Base-by-base conservation (phyloP, 2,888 invertebrate genomes). In the Aspidiotus destructor region DNA sequence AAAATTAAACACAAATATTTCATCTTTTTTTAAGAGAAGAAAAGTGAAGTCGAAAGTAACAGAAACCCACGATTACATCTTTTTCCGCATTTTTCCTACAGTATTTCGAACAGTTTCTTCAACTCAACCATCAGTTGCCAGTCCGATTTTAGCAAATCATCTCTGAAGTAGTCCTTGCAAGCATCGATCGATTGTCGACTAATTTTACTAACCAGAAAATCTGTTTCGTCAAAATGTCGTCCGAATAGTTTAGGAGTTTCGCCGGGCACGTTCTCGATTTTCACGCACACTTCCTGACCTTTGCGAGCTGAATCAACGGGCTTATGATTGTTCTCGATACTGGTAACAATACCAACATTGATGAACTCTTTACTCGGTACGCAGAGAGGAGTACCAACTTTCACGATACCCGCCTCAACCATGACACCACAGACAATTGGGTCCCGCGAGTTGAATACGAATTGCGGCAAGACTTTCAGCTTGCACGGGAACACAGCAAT, bases 401-500 rank as follows among this genome's bases (percentile, higher is more conserved):
- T 95, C 58, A 99, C 82, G 70, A 96, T 85, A 54, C 99, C 99
- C 40, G 90, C 93, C 77, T 99, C 98, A 0, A 99, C 85, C 80
- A 89, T 89, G 1, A 99, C 92, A 57, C 99, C 99, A 75, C 90
- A 84, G 28, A 99, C 93, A 77, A 99, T 99, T 9, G 99, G 99
- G 81, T 99, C 97, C 70, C 99, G 85, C 9, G 94, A 92, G 80
- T 99, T 99, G 84, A 99, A 99, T 76, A 99, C 86, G 80, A 87
- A 96, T 80, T 98, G 89, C 41, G 88, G 88, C 77, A 71, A 41
- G 1, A 72, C 67, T 62, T 67, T 81, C 60, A 99, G 81, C 79
- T 95, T 96, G 82, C 97, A 98, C 0, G 99, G 99, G 81, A 99
- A 99, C 72, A 99, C 96, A 17, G 99, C 99, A 73, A 98, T 87